Conservation (phyloP, 1,140 invertebrate species). For the Plodia interpunctella region DNA sequence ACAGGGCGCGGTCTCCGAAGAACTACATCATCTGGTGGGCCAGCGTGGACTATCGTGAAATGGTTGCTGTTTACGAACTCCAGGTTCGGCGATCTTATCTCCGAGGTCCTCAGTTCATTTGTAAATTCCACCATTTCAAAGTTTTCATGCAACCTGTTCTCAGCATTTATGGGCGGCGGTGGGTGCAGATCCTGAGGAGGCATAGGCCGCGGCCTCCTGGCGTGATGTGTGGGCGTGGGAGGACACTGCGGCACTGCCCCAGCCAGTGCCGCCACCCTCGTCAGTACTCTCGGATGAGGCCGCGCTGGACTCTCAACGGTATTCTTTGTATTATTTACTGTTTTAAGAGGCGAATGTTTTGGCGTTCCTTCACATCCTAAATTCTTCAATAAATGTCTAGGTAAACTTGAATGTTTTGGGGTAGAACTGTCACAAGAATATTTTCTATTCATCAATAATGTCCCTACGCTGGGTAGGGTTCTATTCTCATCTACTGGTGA, state of each 20-base stretch:
- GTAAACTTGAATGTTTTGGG: constrained; percentile 71
- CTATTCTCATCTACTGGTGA: constrained; percentile 63
- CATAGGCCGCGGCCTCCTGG: constrained; percentile 78
- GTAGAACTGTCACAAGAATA: constrained; percentile 61
- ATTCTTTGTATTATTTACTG: constrained; percentile 37
- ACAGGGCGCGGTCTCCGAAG: constrained; percentile 42
- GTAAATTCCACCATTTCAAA: constrained; percentile 72
- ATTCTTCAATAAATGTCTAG: constrained; percentile 63
- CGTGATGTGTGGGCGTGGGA: constrained; percentile 90
- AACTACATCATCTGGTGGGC: constrained; percentile 64
- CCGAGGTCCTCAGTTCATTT: constrained; percentile 69
- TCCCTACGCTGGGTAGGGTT: constrained; percentile 52
- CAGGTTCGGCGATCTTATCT: constrained; percentile 74
- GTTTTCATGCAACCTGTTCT: constrained; percentile 50
- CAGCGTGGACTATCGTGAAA: constrained; percentile 69
- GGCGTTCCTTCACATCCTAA: constrained; percentile 65
- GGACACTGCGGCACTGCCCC: constrained; percentile 79
- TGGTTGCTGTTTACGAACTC: constrained; percentile 73
- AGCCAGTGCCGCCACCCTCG: constrained; percentile 73
- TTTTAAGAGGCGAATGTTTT: constrained; percentile 55
- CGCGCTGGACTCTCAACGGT: constrained; percentile 65
- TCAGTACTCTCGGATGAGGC: constrained; percentile 78
- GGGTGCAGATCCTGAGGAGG: constrained; percentile 74
- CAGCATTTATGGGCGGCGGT: constrained; percentile 59
- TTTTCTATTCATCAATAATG: constrained; percentile 65